phyloP scores from a whole-genome alignment of 2,113 vertebrate species.

The Vombatus ursinus region DNA sequence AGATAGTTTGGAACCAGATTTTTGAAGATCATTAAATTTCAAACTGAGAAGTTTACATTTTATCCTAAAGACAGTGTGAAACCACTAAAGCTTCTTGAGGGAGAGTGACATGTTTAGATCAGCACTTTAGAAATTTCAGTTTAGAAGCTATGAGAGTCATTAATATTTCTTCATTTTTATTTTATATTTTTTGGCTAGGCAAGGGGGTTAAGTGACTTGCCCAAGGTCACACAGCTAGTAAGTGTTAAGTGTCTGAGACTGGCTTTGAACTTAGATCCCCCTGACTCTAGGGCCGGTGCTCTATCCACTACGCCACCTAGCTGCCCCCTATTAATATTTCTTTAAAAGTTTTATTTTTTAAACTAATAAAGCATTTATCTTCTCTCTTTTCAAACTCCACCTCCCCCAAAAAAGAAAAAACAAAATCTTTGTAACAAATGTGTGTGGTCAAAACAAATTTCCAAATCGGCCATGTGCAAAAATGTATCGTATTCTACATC shows the following conservation, averaged over 20 bases:
- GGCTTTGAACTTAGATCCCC: too few species aligned
- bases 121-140: not conserved
- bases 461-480: not conserved
- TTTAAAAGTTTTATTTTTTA: not conserved
- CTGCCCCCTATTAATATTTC: too few species aligned
- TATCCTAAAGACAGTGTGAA: not conserved
- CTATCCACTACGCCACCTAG: too few species aligned
- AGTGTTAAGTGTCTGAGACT: too few species aligned
- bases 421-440: not conserved
- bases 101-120: not conserved
- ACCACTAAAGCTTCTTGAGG: not conserved
- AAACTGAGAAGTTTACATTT: not conserved
- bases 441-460: not conserved
- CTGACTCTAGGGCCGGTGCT: too few species aligned
- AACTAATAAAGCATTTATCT: not conserved
- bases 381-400: not conserved
- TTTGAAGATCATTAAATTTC: not conserved
- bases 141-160: not conserved
- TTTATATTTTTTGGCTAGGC: too few species aligned
- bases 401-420: not conserved
- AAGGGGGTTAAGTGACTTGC: too few species aligned
- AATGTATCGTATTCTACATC: not conserved
- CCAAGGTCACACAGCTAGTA: too few species aligned
- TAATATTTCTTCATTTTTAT: too few species aligned
- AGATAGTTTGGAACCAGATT: not conserved